phyloP scores from a whole-genome alignment of 2,888 invertebrate genomes.

The Netelia fuscicornis region DNA sequence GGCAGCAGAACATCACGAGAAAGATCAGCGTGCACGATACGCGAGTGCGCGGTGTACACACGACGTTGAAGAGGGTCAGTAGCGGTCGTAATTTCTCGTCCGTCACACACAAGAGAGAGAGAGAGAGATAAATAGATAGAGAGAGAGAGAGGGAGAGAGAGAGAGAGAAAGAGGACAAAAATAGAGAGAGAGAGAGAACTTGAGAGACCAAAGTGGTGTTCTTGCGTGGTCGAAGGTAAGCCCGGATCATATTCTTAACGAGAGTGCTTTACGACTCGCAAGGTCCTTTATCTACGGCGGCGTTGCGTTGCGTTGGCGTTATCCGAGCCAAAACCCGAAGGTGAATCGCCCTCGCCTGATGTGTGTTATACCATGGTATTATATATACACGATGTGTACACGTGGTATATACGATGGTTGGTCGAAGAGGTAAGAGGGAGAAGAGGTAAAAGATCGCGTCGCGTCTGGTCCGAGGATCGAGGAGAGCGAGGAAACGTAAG shows the following conservation, averaged over 20 bases:
- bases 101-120: conserved; percentile 55
- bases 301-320: conserved; percentile 80
- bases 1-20: conserved; percentile 42
- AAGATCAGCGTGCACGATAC: conserved; percentile 67
- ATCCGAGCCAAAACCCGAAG: conserved; percentile 79
- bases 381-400: not conserved
- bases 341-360: conserved; percentile 54
- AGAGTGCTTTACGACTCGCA: conserved; percentile 82
- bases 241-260: conserved; percentile 85
- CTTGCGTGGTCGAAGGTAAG: conserved; percentile 81
- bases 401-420: conserved; percentile 32
- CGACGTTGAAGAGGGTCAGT: conserved; percentile 80
- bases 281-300: conserved; percentile 83
- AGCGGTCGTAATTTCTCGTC: conserved; percentile 77
- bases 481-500: conserved; percentile 59
- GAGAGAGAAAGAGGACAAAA: conserved; percentile 31
- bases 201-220: conserved; percentile 65
- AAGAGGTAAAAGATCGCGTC: conserved; percentile 64
- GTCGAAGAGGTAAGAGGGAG: conserved; percentile 14
- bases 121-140: conserved; percentile 14
- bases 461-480: conserved; percentile 63
- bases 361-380: conserved; percentile 25
- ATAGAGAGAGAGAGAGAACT: conserved; percentile 27
- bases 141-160: conserved; percentile 8
- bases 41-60: conserved; percentile 61